A percentile compares a stretch with the other conserved stretches of the same genome.
Evolutionary conservation across 2,797 vertebrate species (phyloP).

Genomic region (Tokudaia muenninki): DNA sequence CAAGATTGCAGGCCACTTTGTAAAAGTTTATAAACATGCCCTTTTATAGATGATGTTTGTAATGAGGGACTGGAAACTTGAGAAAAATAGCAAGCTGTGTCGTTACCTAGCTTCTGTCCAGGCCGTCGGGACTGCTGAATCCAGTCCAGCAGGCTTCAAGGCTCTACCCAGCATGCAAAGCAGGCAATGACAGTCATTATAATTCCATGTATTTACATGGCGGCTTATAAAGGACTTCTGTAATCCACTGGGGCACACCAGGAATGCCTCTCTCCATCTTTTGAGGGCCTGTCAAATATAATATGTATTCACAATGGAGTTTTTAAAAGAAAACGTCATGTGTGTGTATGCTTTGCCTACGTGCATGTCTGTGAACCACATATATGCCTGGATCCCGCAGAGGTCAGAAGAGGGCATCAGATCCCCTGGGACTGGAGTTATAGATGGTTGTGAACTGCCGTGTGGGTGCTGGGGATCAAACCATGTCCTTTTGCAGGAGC

Average conservation of each 20-base stretch:
- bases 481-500: not conserved
- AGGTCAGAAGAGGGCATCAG: not conserved
- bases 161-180: not conserved
- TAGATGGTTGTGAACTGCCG: not conserved
- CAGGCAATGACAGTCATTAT: not conserved
- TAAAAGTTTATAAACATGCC: not conserved
- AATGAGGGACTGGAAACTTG: not conserved
- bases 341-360: not conserved
- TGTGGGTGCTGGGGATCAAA: not conserved
- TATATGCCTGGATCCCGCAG: not conserved
- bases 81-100: not conserved
- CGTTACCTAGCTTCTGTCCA: too few species aligned
- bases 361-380: not conserved
- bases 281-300: not conserved
- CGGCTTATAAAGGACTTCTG: not conserved
- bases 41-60: not conserved
- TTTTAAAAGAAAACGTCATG: not conserved
- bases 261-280: not conserved
- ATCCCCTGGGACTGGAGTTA: not conserved
- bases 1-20: not conserved
- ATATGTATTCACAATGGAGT: not conserved
- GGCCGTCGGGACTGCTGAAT: not conserved
- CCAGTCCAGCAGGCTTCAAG: not conserved
- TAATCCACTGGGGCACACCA: fast-evolving
- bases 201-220: not conserved